phyloP scores from a whole-genome alignment of 2,888 invertebrate genomes.

The Rutpela maculata region DNA sequence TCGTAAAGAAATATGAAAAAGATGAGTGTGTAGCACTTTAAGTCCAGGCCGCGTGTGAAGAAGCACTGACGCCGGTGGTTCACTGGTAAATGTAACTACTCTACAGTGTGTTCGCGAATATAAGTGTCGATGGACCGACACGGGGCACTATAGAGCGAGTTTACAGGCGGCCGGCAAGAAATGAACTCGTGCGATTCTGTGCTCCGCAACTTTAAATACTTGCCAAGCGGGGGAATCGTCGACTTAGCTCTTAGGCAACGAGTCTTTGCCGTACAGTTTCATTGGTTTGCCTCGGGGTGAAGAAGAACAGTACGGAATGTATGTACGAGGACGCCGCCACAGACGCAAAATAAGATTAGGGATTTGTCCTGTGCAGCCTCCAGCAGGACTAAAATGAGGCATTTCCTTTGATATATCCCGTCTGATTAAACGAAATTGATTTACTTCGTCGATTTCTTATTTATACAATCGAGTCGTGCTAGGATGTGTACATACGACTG shows the following conservation, averaged over 20 bases:
- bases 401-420: background rate
- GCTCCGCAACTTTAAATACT: constrained; percentile 79
- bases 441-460: background rate
- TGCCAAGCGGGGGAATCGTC: constrained; percentile 78
- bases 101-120: constrained; percentile 59
- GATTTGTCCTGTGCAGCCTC: constrained; percentile 22
- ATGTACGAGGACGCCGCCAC: constrained; percentile 48
- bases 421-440: background rate
- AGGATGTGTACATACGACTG: background rate
- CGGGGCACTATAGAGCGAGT: constrained; percentile 62
- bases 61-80: constrained; percentile 36
- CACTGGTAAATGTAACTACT: constrained; percentile 40
- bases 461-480: background rate
- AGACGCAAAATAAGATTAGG: constrained; percentile 34
- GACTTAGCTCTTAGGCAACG: constrained; percentile 78
- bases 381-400: constrained; percentile 1
- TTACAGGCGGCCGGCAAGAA: constrained; percentile 74
- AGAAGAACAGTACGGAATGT: constrained; percentile 71
- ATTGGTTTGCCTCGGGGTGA: constrained; percentile 71
- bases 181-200: constrained; percentile 78
- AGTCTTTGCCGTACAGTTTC: constrained; percentile 75
- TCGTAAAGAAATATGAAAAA: constrained; percentile 2
- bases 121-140: constrained; percentile 50
- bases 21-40: constrained; percentile 28
- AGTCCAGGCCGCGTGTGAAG: constrained; percentile 27